These are phyloP conservation scores for Phasianus colchicus DNA, from an alignment of 2,113 vertebrate species.

Conservation along the genomic window DNA sequence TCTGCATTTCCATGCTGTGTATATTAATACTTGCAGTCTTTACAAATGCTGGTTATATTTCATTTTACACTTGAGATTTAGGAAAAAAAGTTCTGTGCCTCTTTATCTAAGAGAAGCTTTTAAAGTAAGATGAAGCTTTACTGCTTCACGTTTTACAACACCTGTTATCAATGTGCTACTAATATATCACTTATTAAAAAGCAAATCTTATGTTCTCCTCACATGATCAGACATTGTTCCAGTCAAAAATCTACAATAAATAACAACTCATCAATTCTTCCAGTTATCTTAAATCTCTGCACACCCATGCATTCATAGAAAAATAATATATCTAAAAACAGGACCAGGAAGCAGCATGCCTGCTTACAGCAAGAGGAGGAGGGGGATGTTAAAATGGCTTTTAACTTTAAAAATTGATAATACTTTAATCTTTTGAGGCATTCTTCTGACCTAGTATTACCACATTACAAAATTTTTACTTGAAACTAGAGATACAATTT, in stretches of 20 bases:
- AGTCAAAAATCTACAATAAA: neutral
- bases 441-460: neutral
- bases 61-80: neutral
- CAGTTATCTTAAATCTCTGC: neutral
- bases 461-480: neutral
- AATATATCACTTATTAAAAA: neutral
- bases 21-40: neutral
- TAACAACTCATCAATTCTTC: neutral
- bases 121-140: neutral
- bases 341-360: neutral
- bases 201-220: neutral
- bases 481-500: neutral
- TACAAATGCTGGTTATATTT: neutral
- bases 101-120: neutral
- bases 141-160: neutral
- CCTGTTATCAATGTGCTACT: neutral
- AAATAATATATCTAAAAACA: neutral
- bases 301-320: neutral
- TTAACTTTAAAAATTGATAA: neutral
- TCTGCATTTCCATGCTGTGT: neutral
- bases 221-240: neutral
- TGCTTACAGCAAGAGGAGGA: neutral
- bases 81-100: neutral
- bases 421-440: neutral
- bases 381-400: neutral